Evolutionary conservation across 2,888 invertebrate species (phyloP).

Genomic region (Morinoia aosen): DNA sequence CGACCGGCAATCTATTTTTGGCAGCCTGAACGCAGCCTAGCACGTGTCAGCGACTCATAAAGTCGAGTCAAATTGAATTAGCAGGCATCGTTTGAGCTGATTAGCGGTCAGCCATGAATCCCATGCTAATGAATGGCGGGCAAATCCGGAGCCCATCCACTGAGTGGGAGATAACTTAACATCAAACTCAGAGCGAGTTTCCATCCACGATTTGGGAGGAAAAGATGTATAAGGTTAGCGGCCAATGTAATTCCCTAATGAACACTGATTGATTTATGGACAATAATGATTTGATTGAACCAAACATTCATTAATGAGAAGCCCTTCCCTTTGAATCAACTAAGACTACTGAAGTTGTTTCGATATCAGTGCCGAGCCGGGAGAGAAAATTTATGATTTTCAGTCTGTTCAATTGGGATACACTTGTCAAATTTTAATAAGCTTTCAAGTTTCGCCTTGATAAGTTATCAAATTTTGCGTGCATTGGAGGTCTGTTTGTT

Average conservation of each 20-base stretch:
- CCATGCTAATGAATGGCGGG: neutral
- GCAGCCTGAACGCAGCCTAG: neutral
- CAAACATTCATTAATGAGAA: neutral
- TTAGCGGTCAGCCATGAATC: constrained; percentile 42
- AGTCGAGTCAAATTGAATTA: constrained; percentile 2
- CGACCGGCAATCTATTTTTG: neutral
- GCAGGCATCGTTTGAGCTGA: constrained; percentile 33
- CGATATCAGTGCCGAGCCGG: neutral
- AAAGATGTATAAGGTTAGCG: neutral
- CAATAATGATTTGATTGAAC: neutral
- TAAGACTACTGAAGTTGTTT: neutral
- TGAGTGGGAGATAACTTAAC: neutral
- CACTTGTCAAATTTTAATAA: neutral
- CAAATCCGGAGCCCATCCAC: constrained; percentile 8
- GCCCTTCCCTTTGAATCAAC: neutral
- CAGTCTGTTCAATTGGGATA: neutral
- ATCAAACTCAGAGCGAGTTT: neutral
- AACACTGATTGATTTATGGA: neutral
- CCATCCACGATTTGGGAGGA: neutral
- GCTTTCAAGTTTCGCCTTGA: neutral
- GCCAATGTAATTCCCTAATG: neutral
- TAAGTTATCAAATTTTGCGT: too few species aligned
- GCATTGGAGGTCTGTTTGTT: too few species aligned
- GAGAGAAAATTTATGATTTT: neutral
- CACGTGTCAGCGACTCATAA: constrained; percentile 34